Evolutionary conservation across 2,888 invertebrate genomes (phyloP), one percentile per base, ranked within the genome.

Genomic region (Cosmia pyralina): DNA sequence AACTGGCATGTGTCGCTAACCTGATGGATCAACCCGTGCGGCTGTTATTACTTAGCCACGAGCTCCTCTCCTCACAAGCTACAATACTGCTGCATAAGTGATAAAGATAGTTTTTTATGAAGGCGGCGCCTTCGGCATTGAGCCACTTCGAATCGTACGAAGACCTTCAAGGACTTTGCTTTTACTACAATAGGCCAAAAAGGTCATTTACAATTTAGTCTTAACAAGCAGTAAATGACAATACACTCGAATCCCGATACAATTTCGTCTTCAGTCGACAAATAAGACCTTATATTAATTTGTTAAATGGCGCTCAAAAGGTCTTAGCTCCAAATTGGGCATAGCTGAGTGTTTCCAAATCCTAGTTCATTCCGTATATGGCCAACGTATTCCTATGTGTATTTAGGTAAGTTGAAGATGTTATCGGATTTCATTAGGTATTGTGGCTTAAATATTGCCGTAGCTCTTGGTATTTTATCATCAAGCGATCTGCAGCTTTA

Each of bases 201-300:
- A 53, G 79, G 79, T 41, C 17, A 62, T 62, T 13, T n/a, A 13
- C 59, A 76, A 71, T 71, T 64, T 71, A 46, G 34, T 11, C 46
- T 53, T 34, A 6, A 50, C 19, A 53, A 71, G 11, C 15, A 65
- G 34, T 72, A 44, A 50, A 60, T 41, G 41, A 73, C 46, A 53
- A 73, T 63, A 63, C 34, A 66, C n/a, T 72, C 13, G 22, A 72
- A 52, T 8, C n/a, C 48, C 2, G 55, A 46, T 19, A 72, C 34
- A 53, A 64, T 5, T 55, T 55, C 34, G 64, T 65, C 34, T n/a
- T 48, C 48, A 72, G 60, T 19, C 46, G 53, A n/a, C 60, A 34
- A 38, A 53, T 28, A 75, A 68, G 68, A 65, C 50, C 22, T 55
- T 60, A 22, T 17, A 52, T 34, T 52, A 41, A 65, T 75, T 65